These are phyloP conservation scores for Lithophane leautieri DNA, from an alignment of 2,888 invertebrate species.

Conservation along the genomic window DNA sequence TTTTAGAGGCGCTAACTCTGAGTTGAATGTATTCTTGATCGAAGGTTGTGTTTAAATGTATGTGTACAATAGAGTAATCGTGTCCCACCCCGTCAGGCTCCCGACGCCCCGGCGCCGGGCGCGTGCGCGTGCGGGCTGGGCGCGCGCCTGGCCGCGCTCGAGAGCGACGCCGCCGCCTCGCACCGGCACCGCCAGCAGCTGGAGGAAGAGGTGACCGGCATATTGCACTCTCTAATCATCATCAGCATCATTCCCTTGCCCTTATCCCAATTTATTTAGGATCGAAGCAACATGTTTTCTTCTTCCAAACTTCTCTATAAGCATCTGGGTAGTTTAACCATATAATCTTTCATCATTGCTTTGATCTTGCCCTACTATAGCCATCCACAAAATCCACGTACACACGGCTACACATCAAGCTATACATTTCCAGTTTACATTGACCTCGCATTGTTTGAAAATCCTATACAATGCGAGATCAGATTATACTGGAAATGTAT, in stretches of 20 bases:
- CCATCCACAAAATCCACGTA: neutral
- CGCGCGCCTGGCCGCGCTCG: constrained; percentile 90
- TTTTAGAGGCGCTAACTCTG: neutral
- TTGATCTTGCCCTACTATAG: neutral
- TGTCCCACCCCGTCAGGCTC: constrained; percentile 1
- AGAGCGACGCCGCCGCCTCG: constrained; percentile 78
- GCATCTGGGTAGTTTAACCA: neutral
- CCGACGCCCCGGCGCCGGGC: neutral
- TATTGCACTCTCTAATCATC: neutral
- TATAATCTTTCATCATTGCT: neutral
- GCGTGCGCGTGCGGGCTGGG: constrained; percentile 81
- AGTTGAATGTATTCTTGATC: neutral
- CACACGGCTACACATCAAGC: no score
- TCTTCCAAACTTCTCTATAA: neutral
- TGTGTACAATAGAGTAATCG: neutral
- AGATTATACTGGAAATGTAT: no score
- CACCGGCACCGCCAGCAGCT: constrained; percentile 78
- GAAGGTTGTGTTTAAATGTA: neutral
- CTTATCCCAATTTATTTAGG: neutral
- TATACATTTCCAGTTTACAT: no score
- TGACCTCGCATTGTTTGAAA: no score
- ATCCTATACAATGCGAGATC: no score
- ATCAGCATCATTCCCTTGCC: neutral
- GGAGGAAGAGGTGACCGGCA: constrained; percentile 79
- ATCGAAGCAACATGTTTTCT: neutral